Evolutionary conservation across 2,888 invertebrate species (phyloP).

Genomic region (Cyrtodaria siliqua): DNA sequence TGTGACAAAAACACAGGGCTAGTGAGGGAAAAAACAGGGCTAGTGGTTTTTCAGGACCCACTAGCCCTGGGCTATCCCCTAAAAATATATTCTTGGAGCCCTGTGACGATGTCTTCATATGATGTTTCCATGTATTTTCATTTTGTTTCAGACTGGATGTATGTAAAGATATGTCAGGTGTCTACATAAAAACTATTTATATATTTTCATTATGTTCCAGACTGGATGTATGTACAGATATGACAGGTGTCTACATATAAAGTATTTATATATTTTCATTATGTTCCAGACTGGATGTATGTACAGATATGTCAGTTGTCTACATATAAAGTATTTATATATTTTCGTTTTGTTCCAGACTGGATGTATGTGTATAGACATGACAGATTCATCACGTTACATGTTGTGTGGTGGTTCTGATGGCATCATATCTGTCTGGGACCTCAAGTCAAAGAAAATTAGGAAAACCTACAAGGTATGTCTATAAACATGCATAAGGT

Average conservation of each 20-base stretch:
- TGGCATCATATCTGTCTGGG: conserved; percentile 81
- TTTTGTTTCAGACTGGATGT: conserved; percentile 13
- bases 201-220: not conserved
- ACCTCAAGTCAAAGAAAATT: conserved; percentile 78
- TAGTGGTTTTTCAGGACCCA: no score
- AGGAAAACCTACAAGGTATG: conserved; percentile 83
- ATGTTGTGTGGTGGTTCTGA: conserved; percentile 79
- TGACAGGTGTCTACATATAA: no score
- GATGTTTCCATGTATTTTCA: no score
- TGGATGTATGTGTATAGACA: conserved; percentile 77
- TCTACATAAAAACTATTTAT: no score
- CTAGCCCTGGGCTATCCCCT: no score
- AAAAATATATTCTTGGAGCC: no score
- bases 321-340: no score
- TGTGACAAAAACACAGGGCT: no score
- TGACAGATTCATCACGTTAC: conserved; percentile 79
- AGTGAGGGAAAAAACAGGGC: no score
- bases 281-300: not conserved
- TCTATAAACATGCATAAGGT: no score
- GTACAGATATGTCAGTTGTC: not conserved
- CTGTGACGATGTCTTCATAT: no score
- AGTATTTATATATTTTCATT: not conserved
- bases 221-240: not conserved
- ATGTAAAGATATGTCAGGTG: not conserved
- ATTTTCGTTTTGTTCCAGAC: conserved; percentile 65